phyloP scores from a whole-genome alignment of 92 coral and sea anemone genomes.

The Umimayanthus kanabou region DNA sequence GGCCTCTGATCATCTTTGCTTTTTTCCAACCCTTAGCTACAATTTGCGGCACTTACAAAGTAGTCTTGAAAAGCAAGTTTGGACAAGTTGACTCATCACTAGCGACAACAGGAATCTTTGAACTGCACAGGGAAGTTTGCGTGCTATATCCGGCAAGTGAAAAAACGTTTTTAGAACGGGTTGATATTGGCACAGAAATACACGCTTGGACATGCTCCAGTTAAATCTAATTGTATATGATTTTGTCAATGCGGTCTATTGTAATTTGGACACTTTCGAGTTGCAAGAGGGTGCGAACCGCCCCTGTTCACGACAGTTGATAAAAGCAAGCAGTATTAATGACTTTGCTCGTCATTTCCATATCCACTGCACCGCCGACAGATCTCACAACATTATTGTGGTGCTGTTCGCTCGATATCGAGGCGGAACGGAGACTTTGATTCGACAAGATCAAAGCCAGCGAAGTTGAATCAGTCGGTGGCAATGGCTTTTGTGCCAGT shows the following conservation, averaged over 20 bases:
- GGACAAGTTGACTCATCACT: background rate
- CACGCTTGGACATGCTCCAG: slow-evolving; percentile 35
- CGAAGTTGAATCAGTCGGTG: slow-evolving; percentile 9
- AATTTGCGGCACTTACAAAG: background rate
- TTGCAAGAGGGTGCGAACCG: slow-evolving; percentile 25
- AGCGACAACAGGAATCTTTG: background rate
- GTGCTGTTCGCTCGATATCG: background rate
- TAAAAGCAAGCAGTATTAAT: background rate
- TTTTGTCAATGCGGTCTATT: background rate
- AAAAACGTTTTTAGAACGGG: background rate
- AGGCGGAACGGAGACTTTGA: background rate
- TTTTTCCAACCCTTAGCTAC: background rate
- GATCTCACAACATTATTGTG: background rate
- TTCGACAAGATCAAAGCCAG: slow-evolving; percentile 19
- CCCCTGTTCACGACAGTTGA: background rate
- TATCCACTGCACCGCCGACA: background rate
- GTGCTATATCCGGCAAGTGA: background rate
- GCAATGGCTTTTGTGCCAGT: background rate
- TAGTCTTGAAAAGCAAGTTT: background rate
- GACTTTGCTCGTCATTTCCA: background rate
- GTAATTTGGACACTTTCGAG: background rate
- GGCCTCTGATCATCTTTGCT: too few species aligned
- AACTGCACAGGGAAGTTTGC: background rate
- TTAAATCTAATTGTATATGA: background rate
- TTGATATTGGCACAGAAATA: slow-evolving; percentile 11